Base-by-base conservation (phyloP, 2,888 invertebrate species). In the Oxystoma pomonae region DNA sequence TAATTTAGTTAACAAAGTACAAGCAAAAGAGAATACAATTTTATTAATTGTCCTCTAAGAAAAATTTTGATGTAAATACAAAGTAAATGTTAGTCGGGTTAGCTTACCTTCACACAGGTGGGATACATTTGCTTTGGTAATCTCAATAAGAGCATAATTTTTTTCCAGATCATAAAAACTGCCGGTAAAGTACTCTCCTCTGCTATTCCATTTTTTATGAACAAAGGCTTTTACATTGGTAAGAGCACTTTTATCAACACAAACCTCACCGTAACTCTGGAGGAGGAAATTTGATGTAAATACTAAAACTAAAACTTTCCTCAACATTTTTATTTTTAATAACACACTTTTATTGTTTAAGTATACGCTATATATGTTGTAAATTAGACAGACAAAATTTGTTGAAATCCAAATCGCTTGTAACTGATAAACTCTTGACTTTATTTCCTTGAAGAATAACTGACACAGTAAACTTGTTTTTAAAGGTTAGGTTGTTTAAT, bases 31-130 rank as follows among this genome's bases (percentile, higher is more conserved):
- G n/a, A n/a, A n/a, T n/a, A n/a, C n/a, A n/a, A n/a, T n/a, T n/a
- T n/a, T n/a, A n/a, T n/a, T n/a, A n/a, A n/a, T n/a, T n/a, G n/a
- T n/a, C n/a, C n/a, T n/a, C n/a, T n/a, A n/a, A n/a, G n/a, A n/a
- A n/a, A n/a, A n/a, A n/a, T n/a, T n/a, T n/a, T n/a, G n/a, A n/a
- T n/a, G n/a, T n/a, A n/a, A n/a, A n/a, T n/a, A n/a, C n/a, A n/a
- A n/a, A n/a, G n/a, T n/a, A n/a, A n/a, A n/a, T n/a, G n/a, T n/a
- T n/a, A n/a, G n/a, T n/a, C n/a, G n/a, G n/a, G n/a, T n/a, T n/a
- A 22, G 16, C 59, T 63, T 62, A 67, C 67, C 73, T 58, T 72
- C 71, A 62, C 76, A 75, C 21, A 76, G 64, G 16, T 70, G 68
- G 1, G 70, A 69, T 1, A 72, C 71, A 58, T 74, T 74, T 1